A percentile compares a stretch with the other conserved stretches of the same genome.
Conservation (phyloP, 2,888 invertebrate genomes). For the Coelopa pilipes region DNA sequence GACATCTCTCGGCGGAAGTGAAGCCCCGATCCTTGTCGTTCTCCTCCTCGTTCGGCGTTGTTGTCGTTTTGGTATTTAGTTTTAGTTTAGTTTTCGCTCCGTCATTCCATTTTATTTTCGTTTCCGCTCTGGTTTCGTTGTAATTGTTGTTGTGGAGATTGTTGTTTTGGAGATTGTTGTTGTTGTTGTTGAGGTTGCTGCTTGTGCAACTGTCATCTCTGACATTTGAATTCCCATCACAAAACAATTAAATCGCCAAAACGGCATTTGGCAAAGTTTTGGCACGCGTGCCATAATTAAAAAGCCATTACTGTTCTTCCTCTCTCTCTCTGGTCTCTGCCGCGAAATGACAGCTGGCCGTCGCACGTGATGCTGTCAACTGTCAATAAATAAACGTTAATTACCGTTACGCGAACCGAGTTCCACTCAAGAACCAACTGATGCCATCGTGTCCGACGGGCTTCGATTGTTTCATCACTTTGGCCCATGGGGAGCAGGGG, state of each 20-base stretch:
- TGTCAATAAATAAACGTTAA: slow-evolving; percentile 19
- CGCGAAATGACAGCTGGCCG: background rate
- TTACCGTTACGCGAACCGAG: background rate
- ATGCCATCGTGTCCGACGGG: background rate
- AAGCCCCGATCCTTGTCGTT: background rate
- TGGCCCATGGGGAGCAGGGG: too few relatives aligned
- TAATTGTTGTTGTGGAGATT: too few relatives aligned
- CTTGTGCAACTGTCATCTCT: background rate
- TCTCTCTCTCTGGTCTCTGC: background rate
- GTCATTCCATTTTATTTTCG: background rate
- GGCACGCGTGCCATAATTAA: slow-evolving; percentile 19
- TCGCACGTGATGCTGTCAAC: slow-evolving; percentile 8
- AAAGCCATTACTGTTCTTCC: slow-evolving; percentile 23
- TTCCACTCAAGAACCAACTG: background rate
- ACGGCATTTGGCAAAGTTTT: background rate
- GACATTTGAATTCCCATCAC: slow-evolving; percentile 15
- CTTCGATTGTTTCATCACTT: too few relatives aligned
- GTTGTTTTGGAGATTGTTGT: too few relatives aligned
- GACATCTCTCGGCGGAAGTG: too few relatives aligned
- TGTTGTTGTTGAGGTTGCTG: too few relatives aligned
- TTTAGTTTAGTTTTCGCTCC: too few relatives aligned
- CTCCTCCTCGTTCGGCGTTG: background rate
- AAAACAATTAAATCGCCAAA: slow-evolving; percentile 15
- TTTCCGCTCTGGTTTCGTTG: background rate
- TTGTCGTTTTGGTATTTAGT: background rate